Percentiles rank a stretch among this genome's conserved stretches.
Conservation (phyloP, 2,888 invertebrate genomes). For the Hemistola chrysoprasaria region DNA sequence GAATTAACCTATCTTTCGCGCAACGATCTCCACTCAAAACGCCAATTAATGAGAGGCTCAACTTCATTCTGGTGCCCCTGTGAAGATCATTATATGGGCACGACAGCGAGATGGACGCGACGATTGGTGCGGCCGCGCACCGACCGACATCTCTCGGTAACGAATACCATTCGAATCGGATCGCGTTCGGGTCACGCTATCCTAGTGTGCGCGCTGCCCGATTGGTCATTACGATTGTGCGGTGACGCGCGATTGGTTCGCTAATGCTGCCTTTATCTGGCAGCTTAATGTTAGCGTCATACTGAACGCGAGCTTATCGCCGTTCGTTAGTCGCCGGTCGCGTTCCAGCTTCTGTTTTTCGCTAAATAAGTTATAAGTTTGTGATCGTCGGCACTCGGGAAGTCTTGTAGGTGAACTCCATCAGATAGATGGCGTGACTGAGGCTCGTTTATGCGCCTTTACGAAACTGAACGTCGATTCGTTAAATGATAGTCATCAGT, state of each 20-base stretch:
- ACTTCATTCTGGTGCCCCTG: conserved; percentile 81
- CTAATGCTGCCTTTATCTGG: conserved; percentile 66
- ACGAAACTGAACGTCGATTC: conserved; percentile 75
- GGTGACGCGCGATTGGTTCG: conserved; percentile 71
- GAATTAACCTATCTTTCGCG: conserved; percentile 82
- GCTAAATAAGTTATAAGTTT: conserved; percentile 79
- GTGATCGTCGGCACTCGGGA: conserved; percentile 65
- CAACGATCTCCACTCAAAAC: conserved; percentile 81
- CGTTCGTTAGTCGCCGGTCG: conserved; percentile 74
- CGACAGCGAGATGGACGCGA: conserved; percentile 81
- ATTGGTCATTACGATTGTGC: conserved; percentile 73
- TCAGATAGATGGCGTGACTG: conserved; percentile 81
- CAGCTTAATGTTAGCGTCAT: conserved; percentile 70
- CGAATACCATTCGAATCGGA: conserved; percentile 76
- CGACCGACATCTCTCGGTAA: conserved; percentile 78
- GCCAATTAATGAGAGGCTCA: conserved; percentile 82
- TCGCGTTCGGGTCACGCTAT: conserved; percentile 81
- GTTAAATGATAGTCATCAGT: conserved; percentile 78
- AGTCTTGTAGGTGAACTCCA: conserved; percentile 63
- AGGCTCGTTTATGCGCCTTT: conserved; percentile 72
- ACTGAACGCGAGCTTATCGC: conserved; percentile 66
- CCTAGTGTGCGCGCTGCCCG: conserved; percentile 68
- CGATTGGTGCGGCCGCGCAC: conserved; percentile 73
- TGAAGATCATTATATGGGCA: conserved; percentile 83
- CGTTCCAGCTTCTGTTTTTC: conserved; percentile 69